phyloP scores from a whole-genome alignment of 64 coral and sea anemone genomes.

The Montipora sp. region DNA sequence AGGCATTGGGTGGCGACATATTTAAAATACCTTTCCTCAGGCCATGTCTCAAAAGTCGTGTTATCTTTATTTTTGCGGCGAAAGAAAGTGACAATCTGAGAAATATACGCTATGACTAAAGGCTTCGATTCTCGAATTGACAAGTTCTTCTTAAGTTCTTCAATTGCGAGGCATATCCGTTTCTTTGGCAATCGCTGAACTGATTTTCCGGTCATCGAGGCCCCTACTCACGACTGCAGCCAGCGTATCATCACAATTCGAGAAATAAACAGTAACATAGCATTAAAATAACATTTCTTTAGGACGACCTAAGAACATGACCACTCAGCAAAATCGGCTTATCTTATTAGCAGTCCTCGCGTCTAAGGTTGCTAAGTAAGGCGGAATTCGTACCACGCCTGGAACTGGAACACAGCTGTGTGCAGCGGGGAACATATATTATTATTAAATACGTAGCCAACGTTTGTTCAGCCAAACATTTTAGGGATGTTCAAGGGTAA shows the following conservation, averaged over 20 bases:
- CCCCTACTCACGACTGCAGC: background rate
- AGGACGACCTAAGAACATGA: background rate
- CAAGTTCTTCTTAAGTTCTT: background rate
- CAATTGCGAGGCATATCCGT: background rate
- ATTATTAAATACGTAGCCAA: background rate
- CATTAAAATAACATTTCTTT: constrained; percentile 40
- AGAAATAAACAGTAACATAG: background rate
- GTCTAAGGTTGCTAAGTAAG: constrained; percentile 39
- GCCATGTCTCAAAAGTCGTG: background rate
- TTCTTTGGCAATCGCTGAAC: background rate
- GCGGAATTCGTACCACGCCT: background rate
- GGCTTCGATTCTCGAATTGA: background rate
- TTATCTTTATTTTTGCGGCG: constrained; percentile 24
- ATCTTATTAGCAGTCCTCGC: constrained; percentile 28
- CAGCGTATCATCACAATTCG: background rate
- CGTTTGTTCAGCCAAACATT: too few species aligned
- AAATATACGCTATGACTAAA: constrained; percentile 1
- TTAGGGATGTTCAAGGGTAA: too few species aligned
- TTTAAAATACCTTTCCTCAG: constrained; percentile 39
- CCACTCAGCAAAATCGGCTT: constrained; percentile 51
- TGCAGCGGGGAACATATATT: too few species aligned
- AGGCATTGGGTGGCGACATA: constrained; percentile 47
- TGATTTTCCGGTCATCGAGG: background rate
- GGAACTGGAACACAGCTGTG: background rate
- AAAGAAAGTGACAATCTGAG: constrained; percentile 27